These are phyloP conservation scores for Cecropterus lyciades DNA, from an alignment of 1,140 invertebrate species.

Conservation along the genomic window DNA sequence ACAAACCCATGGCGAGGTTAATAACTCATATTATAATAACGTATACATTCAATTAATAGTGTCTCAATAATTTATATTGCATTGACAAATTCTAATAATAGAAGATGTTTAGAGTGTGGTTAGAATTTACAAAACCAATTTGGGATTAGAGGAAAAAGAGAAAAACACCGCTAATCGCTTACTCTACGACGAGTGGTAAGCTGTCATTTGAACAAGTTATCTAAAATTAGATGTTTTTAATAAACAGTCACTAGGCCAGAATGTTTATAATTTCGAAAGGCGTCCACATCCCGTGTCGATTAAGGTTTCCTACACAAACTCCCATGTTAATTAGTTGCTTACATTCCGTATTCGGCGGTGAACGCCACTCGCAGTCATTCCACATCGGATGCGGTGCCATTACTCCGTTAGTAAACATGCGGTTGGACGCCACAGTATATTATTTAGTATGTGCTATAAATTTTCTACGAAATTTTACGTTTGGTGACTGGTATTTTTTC, in stretches of 20 bases:
- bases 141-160: no score
- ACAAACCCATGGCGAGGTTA: no score
- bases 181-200: background rate
- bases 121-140: no score
- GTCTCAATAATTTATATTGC: no score
- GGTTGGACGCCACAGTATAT: conserved; percentile 10
- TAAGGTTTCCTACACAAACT: conserved; percentile 46
- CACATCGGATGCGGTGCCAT: conserved; percentile 27
- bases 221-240: conserved; percentile 25
- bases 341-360: conserved; percentile 20
- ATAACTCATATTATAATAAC: no score
- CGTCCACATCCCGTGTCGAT: conserved; percentile 49
- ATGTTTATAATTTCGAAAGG: conserved; percentile 42
- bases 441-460: conserved; percentile 20
- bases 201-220: background rate
- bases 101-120: no score
- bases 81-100: no score
- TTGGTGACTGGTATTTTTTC: conserved; percentile 12
- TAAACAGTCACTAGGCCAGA: conserved; percentile 19
- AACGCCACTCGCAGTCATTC: conserved; percentile 2
- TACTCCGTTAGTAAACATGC: conserved; percentile 31
- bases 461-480: conserved; percentile 12
- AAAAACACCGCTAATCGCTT: background rate
- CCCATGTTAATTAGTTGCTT: conserved; percentile 40
- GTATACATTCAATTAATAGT: no score